A percentile compares a stretch with the other conserved stretches of the same genome.
These are phyloP conservation scores for Labeo calbasu DNA, from an alignment of 2,797 vertebrate species.

Conservation along the genomic window DNA sequence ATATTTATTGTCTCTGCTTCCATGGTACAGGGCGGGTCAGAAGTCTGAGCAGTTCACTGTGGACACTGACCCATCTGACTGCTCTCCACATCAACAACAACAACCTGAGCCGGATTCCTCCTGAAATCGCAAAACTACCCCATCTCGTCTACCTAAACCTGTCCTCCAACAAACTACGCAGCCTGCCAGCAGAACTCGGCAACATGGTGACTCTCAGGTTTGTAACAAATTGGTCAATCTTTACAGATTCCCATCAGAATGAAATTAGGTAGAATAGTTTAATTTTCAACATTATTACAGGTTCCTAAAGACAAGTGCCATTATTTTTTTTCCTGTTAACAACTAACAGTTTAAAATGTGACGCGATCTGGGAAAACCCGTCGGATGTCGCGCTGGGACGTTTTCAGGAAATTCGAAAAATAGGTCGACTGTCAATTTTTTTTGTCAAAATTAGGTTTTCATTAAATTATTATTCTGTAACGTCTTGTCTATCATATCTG, in stretches of 20 bases:
- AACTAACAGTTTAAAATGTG: too few relatives aligned
- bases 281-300: not conserved
- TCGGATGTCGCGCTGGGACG: too few relatives aligned
- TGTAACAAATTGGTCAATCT: not conserved
- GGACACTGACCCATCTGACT: slow-evolving; percentile 97
- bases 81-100: slow-evolving; percentile 99
- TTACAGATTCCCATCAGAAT: not conserved
- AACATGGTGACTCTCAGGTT: slow-evolving; percentile 99
- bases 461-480: too few relatives aligned
- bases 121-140: slow-evolving; percentile 98
- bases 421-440: too few relatives aligned
- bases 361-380: too few relatives aligned
- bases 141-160: slow-evolving; percentile 98
- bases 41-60: slow-evolving; percentile 92
- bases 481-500: too few relatives aligned
- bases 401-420: too few relatives aligned
- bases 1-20: not conserved
- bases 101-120: slow-evolving; percentile 95
- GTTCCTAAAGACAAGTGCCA: not conserved
- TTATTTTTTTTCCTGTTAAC: not conserved
- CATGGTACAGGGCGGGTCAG: slow-evolving; percentile 87
- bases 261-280: not conserved
- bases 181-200: slow-evolving; percentile 98
- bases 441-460: too few relatives aligned
- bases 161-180: slow-evolving; percentile 99